Conservation (phyloP, 2,113 vertebrate species). For the Poeciliopsis turrubarensis region DNA sequence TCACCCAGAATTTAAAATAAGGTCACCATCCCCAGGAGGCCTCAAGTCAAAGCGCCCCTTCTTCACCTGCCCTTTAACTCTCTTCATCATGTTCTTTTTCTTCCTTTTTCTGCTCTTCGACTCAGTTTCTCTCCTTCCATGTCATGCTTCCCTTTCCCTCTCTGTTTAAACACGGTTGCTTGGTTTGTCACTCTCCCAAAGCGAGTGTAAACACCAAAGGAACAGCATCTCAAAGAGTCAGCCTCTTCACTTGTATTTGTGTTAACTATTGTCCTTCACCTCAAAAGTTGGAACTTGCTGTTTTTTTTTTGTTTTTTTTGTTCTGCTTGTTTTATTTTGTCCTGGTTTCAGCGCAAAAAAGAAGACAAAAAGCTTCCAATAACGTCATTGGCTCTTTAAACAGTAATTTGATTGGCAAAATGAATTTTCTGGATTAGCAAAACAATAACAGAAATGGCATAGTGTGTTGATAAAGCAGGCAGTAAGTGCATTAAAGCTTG, state of each 20-base stretch:
- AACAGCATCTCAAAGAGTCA: constrained; percentile 31
- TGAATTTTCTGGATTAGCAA: constrained; percentile 70
- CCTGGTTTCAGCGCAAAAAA: background rate
- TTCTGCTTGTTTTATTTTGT: constrained; percentile 38
- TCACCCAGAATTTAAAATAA: constrained; percentile 87
- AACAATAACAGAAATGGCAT: constrained; percentile 70
- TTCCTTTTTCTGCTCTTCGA: constrained; percentile 65
- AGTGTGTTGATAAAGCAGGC: constrained; percentile 77
- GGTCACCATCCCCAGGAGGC: constrained; percentile 83
- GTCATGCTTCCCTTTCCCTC: constrained; percentile 21
- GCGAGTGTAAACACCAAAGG: constrained; percentile 9
- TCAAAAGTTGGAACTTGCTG: constrained; percentile 36
- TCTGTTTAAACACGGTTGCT: constrained; percentile 26
- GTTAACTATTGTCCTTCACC: constrained; percentile 41
- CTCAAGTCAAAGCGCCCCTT: constrained; percentile 81
- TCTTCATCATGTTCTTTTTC: constrained; percentile 57
- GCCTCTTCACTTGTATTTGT: constrained; percentile 38
- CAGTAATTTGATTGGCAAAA: constrained; percentile 74
- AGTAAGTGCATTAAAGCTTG: constrained; percentile 78
- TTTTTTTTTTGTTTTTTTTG: constrained; percentile 15
- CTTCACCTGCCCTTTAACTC: constrained; percentile 81
- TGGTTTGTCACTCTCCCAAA: background rate
- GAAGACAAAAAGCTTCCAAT: constrained; percentile 26
- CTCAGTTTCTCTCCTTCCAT: constrained; percentile 34
- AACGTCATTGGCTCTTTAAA: constrained; percentile 75